phyloP scores from a whole-genome alignment of 1,140 invertebrate species.

The Macrotrachela quadricornifera region DNA sequence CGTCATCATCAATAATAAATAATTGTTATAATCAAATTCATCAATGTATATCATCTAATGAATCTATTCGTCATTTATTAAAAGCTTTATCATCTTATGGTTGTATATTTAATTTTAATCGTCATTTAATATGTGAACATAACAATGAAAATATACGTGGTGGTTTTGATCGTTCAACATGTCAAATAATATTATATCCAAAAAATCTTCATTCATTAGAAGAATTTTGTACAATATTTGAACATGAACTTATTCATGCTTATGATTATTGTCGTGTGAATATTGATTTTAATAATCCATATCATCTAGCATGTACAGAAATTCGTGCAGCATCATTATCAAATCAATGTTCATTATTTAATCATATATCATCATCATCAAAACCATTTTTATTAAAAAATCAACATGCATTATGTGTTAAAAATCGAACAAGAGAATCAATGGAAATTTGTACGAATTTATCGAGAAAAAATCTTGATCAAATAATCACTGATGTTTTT shows the following conservation, averaged over 20 bases:
- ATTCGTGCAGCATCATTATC: conserved; percentile 2
- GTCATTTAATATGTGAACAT: too few relatives aligned
- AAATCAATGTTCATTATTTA: background rate
- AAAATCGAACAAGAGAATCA: conserved; percentile 57
- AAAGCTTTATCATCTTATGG: too few relatives aligned
- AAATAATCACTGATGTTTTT: conserved; percentile 65
- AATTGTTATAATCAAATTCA: too few relatives aligned
- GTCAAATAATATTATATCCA: too few relatives aligned
- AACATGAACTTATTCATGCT: conserved; percentile 87
- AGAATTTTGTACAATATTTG: conserved; percentile 35
- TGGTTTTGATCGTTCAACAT: too few relatives aligned
- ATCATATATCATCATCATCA: background rate
- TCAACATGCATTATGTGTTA: conserved; percentile 56
- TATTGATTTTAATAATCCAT: conserved; percentile 57
- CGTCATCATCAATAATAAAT: too few relatives aligned
- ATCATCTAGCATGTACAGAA: conserved; percentile 84
- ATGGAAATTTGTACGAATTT: conserved; percentile 57
- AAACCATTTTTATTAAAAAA: background rate
- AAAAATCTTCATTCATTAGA: too few relatives aligned
- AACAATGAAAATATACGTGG: too few relatives aligned
- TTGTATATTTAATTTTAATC: too few relatives aligned
- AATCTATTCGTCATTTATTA: too few relatives aligned
- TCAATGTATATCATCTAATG: too few relatives aligned
- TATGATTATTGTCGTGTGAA: conserved; percentile 76
- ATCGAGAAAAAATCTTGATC: conserved; percentile 43